phyloP scores from a whole-genome alignment of 2,113 vertebrate species.

The Tenrec ecaudatus region DNA sequence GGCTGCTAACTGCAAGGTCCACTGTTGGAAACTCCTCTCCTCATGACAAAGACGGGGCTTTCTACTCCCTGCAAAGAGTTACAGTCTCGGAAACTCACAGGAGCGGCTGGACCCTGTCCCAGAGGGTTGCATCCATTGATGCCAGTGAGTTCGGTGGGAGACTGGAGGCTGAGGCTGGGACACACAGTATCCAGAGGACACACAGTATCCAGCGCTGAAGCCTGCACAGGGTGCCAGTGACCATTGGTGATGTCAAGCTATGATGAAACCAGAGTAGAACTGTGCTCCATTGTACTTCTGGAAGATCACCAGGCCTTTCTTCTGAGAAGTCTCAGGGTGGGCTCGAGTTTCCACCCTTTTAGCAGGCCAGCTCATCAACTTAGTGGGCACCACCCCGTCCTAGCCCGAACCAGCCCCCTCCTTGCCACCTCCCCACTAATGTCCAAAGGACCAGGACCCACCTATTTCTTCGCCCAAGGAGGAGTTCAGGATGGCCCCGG shows the following conservation, averaged over 20 bases:
- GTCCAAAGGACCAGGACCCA: constrained; percentile 81
- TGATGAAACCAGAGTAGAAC: not conserved
- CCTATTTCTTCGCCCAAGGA: constrained; percentile 96
- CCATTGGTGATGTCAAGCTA: not conserved
- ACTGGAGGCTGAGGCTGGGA: not conserved
- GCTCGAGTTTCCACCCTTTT: not conserved
- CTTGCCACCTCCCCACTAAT: too few relatives aligned
- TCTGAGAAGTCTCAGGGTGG: not conserved
- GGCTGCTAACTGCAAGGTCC: too few relatives aligned
- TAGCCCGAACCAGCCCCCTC: not conserved
- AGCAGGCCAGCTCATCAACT: not conserved
- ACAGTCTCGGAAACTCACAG: too few relatives aligned
- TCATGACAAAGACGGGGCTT: too few relatives aligned
- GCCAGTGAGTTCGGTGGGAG: too few relatives aligned
- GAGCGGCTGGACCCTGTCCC: too few relatives aligned
- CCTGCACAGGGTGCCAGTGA: not conserved
- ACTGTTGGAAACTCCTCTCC: too few relatives aligned
- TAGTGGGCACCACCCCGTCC: not conserved
- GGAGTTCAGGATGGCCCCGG: constrained; percentile 97
- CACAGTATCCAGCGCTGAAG: not conserved
- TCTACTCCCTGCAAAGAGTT: too few relatives aligned
- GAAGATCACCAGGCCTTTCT: not conserved
- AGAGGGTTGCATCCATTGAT: too few relatives aligned
- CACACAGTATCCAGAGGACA: not conserved
- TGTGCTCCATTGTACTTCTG: not conserved